Evolutionary conservation across 2,797 vertebrate species (phyloP).

Genomic region (Melanotaenia boesemani): DNA sequence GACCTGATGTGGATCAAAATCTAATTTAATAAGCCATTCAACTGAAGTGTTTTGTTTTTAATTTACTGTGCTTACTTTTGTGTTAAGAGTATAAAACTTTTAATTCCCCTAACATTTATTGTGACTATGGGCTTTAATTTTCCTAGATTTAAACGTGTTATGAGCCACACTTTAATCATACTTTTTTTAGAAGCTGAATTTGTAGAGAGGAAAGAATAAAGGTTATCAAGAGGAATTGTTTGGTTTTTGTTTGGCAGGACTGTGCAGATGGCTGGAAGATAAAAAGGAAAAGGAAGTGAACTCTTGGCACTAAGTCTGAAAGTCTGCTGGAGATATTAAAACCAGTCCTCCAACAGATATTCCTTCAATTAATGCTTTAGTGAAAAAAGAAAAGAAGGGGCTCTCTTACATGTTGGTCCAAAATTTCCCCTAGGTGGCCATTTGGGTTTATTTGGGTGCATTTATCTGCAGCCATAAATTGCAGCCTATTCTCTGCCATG

Average conservation of each 20-base stretch:
- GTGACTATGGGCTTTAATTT: not conserved
- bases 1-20: too few relatives aligned
- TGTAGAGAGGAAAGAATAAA: not conserved
- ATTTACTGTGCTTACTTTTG: not conserved
- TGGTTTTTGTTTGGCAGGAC: constrained; percentile 24
- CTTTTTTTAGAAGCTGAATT: not conserved
- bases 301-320: constrained; percentile 35
- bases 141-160: not conserved
- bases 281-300: constrained; percentile 25
- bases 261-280: constrained; percentile 57
- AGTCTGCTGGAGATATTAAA: constrained; percentile 38
- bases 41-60: not conserved
- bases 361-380: constrained; percentile 26
- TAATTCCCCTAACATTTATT: not conserved
- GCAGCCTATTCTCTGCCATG: not conserved
- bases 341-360: constrained; percentile 31
- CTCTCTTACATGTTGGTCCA: constrained; percentile 15
- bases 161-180: not conserved
- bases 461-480: constrained; percentile 1
- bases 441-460: constrained; percentile 8
- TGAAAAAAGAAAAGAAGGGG: not conserved
- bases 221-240: constrained; percentile 6
- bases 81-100: not conserved
- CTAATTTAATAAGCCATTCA: not conserved
- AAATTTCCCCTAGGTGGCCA: not conserved